phyloP scores from a whole-genome alignment of 2,888 invertebrate genomes.

The Synergus japonicus region DNA sequence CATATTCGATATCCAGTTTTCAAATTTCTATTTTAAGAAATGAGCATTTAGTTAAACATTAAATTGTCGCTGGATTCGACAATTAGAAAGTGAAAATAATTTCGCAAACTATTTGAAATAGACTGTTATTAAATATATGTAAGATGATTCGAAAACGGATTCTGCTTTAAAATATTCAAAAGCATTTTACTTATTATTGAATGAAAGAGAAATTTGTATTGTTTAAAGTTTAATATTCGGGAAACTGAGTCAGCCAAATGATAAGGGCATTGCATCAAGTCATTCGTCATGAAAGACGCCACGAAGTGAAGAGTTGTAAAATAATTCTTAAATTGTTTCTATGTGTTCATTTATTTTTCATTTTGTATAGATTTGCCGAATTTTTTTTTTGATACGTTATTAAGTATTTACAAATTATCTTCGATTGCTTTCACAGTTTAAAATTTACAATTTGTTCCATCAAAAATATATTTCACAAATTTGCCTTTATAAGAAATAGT shows the following conservation, averaged over 20 bases:
- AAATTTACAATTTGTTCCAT: background rate
- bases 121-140: background rate
- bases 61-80: constrained; percentile 32
- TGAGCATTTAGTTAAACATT: constrained; percentile 11
- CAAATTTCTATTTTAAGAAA: background rate
- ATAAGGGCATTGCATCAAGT: background rate
- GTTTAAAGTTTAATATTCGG: background rate
- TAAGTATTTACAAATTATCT: background rate
- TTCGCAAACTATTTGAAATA: constrained; percentile 8
- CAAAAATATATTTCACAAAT: background rate
- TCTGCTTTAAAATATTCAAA: background rate
- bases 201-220: background rate
- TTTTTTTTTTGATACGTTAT: background rate
- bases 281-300: background rate
- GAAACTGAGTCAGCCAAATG: background rate
- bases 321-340: background rate
- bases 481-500: background rate
- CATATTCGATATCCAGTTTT: background rate
- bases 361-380: background rate
- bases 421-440: background rate
- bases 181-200: background rate
- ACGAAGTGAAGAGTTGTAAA: background rate
- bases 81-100: background rate
- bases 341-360: too few species aligned
- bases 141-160: background rate